These are phyloP conservation scores for Lepidothrix coronata DNA, from an alignment of 2,113 vertebrate genomes.

Conservation along the genomic window DNA sequence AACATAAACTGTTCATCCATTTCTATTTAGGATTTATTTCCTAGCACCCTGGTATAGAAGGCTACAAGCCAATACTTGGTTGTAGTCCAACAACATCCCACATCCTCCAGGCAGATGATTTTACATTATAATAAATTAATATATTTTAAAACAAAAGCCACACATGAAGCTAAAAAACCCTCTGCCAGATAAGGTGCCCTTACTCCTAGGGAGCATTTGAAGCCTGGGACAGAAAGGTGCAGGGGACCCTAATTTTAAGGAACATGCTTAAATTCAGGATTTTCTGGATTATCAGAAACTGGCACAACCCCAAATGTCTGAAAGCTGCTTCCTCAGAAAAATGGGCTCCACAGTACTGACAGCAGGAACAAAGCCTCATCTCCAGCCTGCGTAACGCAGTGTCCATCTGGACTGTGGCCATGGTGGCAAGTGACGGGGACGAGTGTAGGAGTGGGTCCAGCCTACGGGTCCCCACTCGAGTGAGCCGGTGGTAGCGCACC, in stretches of 20 bases:
- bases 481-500: not conserved
- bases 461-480: not conserved
- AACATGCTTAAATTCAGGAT: not conserved
- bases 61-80: slow-evolving; percentile 62
- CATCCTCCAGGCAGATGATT: slow-evolving; percentile 47
- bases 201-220: not conserved
- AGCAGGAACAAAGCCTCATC: slow-evolving; percentile 31
- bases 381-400: not conserved
- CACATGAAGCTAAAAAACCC: not conserved
- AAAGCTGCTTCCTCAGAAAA: slow-evolving; percentile 52
- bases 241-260: not conserved
- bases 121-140: slow-evolving; percentile 58
- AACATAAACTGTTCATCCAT: not conserved
- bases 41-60: slow-evolving; percentile 52
- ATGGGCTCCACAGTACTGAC: slow-evolving; percentile 29
- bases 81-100: slow-evolving; percentile 47
- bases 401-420: slow-evolving; percentile 26
- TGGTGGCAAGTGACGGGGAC: fast-evolving
- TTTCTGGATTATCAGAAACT: slow-evolving; percentile 48
- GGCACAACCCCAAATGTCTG: slow-evolving; percentile 30
- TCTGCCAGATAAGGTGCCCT: not conserved
- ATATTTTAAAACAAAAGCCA: slow-evolving; percentile 26
- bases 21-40: slow-evolving; percentile 53
- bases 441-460: not conserved
- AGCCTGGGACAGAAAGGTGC: not conserved